phyloP scores from a whole-genome alignment of 2,113 vertebrate genomes.

The Cygnus atratus region DNA sequence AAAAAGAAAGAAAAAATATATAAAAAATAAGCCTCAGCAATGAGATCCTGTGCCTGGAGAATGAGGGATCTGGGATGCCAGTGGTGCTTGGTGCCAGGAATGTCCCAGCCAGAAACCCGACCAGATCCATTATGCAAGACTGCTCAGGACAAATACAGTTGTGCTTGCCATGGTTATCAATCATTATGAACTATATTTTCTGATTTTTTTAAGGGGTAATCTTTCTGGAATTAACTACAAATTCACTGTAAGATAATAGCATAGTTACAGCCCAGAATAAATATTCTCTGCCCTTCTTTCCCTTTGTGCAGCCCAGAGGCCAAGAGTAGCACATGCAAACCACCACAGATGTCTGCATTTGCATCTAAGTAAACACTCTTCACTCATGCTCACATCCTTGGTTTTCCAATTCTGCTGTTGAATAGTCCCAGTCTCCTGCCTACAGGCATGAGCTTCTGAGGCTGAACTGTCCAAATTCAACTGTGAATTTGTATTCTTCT shows the following conservation, averaged over 20 bases:
- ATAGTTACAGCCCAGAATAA: background rate
- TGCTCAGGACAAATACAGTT: background rate
- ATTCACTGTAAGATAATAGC: background rate
- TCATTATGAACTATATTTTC: background rate
- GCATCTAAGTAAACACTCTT: background rate
- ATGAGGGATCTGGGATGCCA: background rate
- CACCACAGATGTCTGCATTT: background rate
- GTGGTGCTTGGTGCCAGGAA: accelerated
- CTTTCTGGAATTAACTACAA: background rate
- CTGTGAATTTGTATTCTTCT: background rate
- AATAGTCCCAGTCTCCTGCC: background rate
- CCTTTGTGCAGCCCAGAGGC: background rate
- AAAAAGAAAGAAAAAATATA: background rate
- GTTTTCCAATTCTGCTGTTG: background rate
- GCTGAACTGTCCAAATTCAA: background rate
- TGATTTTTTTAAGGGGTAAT: background rate
- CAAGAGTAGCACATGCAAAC: background rate
- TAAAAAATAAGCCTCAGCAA: background rate
- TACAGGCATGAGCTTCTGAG: background rate
- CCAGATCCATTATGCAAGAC: background rate
- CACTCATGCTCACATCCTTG: background rate
- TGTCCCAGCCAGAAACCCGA: background rate
- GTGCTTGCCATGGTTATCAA: background rate
- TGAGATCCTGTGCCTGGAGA: background rate
- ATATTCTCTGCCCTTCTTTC: background rate